Base-by-base conservation (phyloP, 2,888 invertebrate species). In the Drosophila mercatorum region DNA sequence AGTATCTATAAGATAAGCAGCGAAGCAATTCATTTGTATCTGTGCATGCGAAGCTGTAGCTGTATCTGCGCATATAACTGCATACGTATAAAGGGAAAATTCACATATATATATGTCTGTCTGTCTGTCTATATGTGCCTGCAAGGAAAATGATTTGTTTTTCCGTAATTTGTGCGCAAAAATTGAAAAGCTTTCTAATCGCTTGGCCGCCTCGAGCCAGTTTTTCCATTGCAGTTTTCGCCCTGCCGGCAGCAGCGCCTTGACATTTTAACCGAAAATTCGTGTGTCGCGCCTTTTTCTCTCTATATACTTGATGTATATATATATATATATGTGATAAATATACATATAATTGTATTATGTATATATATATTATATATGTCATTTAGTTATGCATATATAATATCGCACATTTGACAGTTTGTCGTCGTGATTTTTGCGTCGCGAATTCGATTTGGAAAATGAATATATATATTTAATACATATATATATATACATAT, bases 141-240 rank as follows among this genome's bases (percentile, higher is more conserved):
- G 80, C 71, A 75, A 55, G 76, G 44, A 51, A 66, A 76, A 71
- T 76, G 71, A 77, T 80, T 82, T 82, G 88, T 84, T 87, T 87
- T 83, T 80, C 86, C 80, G 83, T 76, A 84, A 81, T 58, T 78
- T 77, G 72, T 81, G 81, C 75, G 75, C 87, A 68, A 79, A 85
- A 83, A 77, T 51, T 86, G 86, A 88, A 83, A 83, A 83, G 83
- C 83, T 83, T 88, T 83, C 83, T 86, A 88, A 83, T 82, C 88
- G 88, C 74, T 80, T 86, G 71, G 77, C 71, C 80, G 88, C 80
- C 56, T 67, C 53, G 31, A 38, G 59, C 67, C 53, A 38, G 38
- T 52, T 56, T 78, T 75, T 71, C 76, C 77, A 80, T 78, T 83
- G 83, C 83, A 83, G 87, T 83, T 86, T 81, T 66, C 68, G 81